Evolutionary conservation across 2,888 invertebrate genomes (phyloP), one percentile per base, ranked within the genome.

Genomic region (Agrotis puta): DNA sequence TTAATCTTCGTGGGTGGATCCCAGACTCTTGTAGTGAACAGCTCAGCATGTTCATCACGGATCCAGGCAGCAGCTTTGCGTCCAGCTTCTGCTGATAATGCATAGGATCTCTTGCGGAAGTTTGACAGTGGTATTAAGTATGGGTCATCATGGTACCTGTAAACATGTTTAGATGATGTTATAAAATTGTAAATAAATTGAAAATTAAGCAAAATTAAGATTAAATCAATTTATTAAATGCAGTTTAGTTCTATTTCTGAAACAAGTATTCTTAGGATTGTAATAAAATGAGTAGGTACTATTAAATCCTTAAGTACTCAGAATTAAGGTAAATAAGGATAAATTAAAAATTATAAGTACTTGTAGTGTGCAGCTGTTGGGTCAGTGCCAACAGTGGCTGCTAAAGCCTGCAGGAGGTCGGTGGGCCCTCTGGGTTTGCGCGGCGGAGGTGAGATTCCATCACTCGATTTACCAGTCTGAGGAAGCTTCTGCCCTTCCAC

Each of bases 311-410:
- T 9, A n/a, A n/a, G n/a, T 20, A 22, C 3, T 4, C 9, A 27
- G 18, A 2, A 24, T 4, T 54, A 5, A n/a, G 13, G 27, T 54
- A n/a, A n/a, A n/a, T n/a, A n/a, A n/a, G 54, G 54, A 54, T n/a
- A n/a, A n/a, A 54, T 18, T 54, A n/a, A 11, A 48, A 9, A 27
- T 54, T 11, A 11, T 54, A 56, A 20, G n/a, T 56, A 66, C 96
- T 98, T 98, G 91, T 98, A 99, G 91, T 98, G 98, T 4, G 98
- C 96, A n/a, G 98, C 98, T 0, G 98, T 98, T 5, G 97, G 97
- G 92, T 99, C 99, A 56, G 97, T 94, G n/a, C 97, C 96, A 7
- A 98, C 97, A 0, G 99, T 99, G 74, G 97, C 97, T 54, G 98
- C 97, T 74, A 99, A 92, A 3, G 98, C 98, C 93, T 97, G 96